A percentile compares a stretch with the other conserved stretches of the same genome.
Conservation (phyloP, 1,140 invertebrate species). For the Paracyclopina nana region DNA sequence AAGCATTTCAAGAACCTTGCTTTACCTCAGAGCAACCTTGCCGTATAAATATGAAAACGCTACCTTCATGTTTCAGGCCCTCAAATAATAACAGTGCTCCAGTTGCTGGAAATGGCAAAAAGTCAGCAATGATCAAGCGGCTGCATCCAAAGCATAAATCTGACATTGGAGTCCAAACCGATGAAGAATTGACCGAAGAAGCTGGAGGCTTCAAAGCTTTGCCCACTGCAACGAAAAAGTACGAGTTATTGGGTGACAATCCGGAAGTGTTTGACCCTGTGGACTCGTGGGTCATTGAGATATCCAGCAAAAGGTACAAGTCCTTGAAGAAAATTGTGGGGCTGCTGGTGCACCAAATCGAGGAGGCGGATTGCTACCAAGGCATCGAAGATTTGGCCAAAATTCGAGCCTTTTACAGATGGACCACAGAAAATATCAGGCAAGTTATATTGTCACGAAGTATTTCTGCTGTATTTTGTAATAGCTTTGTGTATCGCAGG, state of each 20-base stretch:
- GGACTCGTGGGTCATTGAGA: background rate
- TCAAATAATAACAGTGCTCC: too few species aligned
- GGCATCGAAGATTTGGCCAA: conserved; percentile 22
- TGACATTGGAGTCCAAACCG: too few species aligned
- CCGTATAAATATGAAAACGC: too few species aligned
- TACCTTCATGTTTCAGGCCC: too few species aligned
- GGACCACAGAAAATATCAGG: conserved; percentile 25
- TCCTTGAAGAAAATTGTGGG: background rate
- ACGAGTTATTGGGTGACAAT: background rate
- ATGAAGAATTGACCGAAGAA: background rate
- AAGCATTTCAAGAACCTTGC: too few species aligned
- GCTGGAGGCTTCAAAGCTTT: background rate
- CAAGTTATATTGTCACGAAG: conserved; percentile 17
- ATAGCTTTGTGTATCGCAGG: conserved; percentile 17
- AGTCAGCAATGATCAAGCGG: too few species aligned
- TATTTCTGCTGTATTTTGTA: conserved; percentile 13
- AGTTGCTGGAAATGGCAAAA: too few species aligned
- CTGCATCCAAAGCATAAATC: too few species aligned
- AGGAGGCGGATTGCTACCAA: background rate
- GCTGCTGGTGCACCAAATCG: background rate
- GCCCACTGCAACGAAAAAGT: background rate
- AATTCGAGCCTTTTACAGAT: conserved; percentile 24
- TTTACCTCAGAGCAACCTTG: too few species aligned
- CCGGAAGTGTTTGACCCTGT: background rate
- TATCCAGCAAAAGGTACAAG: background rate